phyloP scores from a whole-genome alignment of 2,888 invertebrate species.

The Nomada ruficornis region DNA sequence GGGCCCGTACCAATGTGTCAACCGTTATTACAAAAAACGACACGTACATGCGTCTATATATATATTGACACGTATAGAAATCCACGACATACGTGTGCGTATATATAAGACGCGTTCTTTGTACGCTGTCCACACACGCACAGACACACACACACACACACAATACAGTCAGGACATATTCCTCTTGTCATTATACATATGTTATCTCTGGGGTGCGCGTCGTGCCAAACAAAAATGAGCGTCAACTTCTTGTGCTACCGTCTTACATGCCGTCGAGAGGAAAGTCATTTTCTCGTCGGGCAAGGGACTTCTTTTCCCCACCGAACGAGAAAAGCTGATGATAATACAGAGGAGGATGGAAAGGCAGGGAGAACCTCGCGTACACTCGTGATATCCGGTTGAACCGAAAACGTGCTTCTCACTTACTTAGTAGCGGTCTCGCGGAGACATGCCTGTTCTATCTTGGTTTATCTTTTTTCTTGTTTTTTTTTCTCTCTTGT shows the following conservation, averaged over 20 bases:
- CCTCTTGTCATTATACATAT: conserved; percentile 61
- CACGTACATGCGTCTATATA: conserved; percentile 42
- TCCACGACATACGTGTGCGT: conserved; percentile 37
- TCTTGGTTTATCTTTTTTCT: conserved; percentile 49
- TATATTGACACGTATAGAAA: conserved; percentile 53
- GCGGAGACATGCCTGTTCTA: conserved; percentile 57
- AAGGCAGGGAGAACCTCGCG: conserved; percentile 71
- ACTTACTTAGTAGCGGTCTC: conserved; percentile 27
- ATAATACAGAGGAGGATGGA: conserved; percentile 51
- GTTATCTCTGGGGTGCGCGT: conserved; percentile 77
- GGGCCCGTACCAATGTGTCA: conserved; percentile 60
- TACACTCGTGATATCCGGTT: conserved; percentile 47
- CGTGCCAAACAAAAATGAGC: conserved; percentile 92
- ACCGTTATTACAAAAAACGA: conserved; percentile 31
- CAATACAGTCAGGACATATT: conserved; percentile 60
- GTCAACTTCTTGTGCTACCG: conserved; percentile 92
- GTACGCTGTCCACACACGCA: conserved; percentile 26
- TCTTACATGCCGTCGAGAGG: conserved; percentile 73
- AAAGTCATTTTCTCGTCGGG: conserved; percentile 64
- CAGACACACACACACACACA: background rate
- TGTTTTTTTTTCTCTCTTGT: conserved; percentile 35
- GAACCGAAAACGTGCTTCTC: conserved; percentile 54
- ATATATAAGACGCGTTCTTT: conserved; percentile 29
- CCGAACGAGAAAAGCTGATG: conserved; percentile 52
- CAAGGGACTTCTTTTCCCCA: conserved; percentile 65